Evolutionary conservation across 2,888 invertebrate species (phyloP), one percentile per base, ranked within the genome.

Genomic region (Leptopilina myrica): DNA sequence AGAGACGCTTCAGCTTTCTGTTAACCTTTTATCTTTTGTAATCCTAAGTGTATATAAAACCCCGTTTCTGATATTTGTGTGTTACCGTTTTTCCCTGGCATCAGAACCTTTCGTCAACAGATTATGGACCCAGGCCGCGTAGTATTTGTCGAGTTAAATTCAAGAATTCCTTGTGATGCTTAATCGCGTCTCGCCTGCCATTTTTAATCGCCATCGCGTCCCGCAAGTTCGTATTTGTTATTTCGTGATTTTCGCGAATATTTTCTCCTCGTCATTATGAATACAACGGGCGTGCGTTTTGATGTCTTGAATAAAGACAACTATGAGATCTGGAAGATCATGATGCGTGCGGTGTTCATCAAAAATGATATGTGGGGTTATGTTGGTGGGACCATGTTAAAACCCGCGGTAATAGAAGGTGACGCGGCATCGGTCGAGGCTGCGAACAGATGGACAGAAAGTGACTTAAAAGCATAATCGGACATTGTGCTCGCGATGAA

Each of bases 401-500:
- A 59, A n/a, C 59, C 59, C 15, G n/a, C 2, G 15, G 59, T 59
- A n/a, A 7, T n/a, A 15, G 59, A 59, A 59, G n/a, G n/a, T 5
- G n/a, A 59, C 15, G n/a, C 14, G 7, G 59, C 59, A 7, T 15
- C 15, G 15, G n/a, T 59, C 1, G 59, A 59, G 5, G 59, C 59
- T 59, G 14, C 59, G 7, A n/a, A 59, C 4, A 59, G 59, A 7
- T 78, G 78, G 78, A 40, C n/a, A 8, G 6, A 78, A 46, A 14
- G 12, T 9, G 64, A 73, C 59, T 56, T 73, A 20, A 78, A 78
- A 49, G 78, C 78, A 12, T 46, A 73, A 26, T 78, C 78, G 9
- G 78, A 73, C 20, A 77, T 77, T 2, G 69, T 77, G 20, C 77
- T 77, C 11, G 77, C 79, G 4, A 79, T 79, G 6, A 73, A 62